Conservation (phyloP, 1,140 invertebrate species). For the Sinella curviseta region DNA sequence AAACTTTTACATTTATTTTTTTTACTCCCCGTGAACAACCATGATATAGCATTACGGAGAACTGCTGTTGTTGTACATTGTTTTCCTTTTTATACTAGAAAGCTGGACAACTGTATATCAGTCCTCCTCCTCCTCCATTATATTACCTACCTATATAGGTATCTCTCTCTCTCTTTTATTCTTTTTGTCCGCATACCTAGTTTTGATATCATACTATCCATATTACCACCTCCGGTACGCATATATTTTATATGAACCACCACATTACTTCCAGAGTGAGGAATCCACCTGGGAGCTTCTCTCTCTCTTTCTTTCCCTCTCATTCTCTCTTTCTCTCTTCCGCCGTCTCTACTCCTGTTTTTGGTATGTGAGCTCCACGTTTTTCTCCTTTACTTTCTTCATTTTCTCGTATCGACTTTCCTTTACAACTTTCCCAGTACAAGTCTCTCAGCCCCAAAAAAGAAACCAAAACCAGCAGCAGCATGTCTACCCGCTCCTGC, state of each 20-base stretch:
- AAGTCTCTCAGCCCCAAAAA: not conserved
- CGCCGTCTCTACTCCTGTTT: not conserved
- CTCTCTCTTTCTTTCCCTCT: not conserved
- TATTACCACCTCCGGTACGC: not conserved
- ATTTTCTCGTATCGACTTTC: constrained; percentile 12
- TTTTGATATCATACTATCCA: not conserved
- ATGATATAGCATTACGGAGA: too few species aligned
- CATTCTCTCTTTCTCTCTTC: not conserved
- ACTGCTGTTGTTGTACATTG: too few species aligned
- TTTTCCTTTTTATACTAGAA: too few species aligned
- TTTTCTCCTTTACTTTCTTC: not conserved
- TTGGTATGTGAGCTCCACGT: not conserved
- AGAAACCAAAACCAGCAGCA: not conserved
- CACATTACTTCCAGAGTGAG: not conserved
- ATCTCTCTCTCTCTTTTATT: too few species aligned
- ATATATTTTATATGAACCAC: not conserved
- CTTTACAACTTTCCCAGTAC: not conserved
- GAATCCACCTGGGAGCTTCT: constrained; percentile 7
- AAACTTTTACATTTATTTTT: too few species aligned
- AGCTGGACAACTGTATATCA: too few species aligned
- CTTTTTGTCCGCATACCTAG: too few species aligned
- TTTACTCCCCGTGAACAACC: too few species aligned
- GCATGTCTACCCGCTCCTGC: too few species aligned
- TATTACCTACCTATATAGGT: too few species aligned
- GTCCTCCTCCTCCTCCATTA: too few species aligned